These are phyloP conservation scores for Macropodus opercularis DNA, from an alignment of 2,797 vertebrate genomes.

Conservation along the genomic window DNA sequence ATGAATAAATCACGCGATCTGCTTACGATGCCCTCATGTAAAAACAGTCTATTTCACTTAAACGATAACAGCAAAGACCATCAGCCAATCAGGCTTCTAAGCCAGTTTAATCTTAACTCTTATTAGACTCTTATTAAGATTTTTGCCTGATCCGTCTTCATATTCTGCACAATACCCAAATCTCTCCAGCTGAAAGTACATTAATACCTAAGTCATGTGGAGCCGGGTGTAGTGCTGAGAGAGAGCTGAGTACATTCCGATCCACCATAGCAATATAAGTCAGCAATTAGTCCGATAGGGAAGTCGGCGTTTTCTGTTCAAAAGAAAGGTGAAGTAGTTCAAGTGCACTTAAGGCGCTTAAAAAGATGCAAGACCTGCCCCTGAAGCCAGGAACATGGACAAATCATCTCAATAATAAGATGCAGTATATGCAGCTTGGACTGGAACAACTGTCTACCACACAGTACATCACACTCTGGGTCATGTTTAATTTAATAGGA, in stretches of 20 bases:
- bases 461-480: no score
- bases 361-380: not conserved
- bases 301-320: not conserved
- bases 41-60: constrained; percentile 32
- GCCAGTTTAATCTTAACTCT: constrained; percentile 35
- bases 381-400: not conserved
- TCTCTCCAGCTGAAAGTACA: constrained; percentile 23
- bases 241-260: constrained; percentile 11
- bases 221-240: constrained; percentile 25
- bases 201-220: constrained; percentile 29
- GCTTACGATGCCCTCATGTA: constrained; percentile 21
- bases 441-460: no score
- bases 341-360: not conserved
- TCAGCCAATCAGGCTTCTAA: constrained; percentile 3
- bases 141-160: constrained; percentile 22
- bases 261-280: constrained; percentile 18
- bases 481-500: no score
- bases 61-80: no score
- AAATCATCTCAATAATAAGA: no score
- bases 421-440: no score
- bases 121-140: constrained; percentile 38
- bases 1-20: no score
- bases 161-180: constrained; percentile 25
- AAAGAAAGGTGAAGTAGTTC: not conserved
- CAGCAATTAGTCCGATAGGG: constrained; percentile 28